phyloP scores from a whole-genome alignment of 1,140 invertebrate genomes.

The Sarcophaga bullata region DNA sequence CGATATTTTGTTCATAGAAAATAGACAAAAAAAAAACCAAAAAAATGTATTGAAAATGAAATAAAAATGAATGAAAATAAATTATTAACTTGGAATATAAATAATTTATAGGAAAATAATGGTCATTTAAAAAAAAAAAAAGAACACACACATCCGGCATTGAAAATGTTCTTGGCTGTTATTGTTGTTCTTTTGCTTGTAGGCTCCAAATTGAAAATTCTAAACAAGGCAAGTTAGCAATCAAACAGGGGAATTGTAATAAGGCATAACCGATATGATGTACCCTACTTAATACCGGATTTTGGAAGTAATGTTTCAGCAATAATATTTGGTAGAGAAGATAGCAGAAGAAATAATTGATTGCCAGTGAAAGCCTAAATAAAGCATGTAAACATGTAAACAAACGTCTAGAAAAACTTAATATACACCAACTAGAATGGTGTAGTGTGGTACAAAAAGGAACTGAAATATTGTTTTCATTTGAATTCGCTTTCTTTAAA shows the following conservation, averaged over 20 bases:
- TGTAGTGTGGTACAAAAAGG: background rate
- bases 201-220: background rate
- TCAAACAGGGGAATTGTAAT: no score
- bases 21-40: background rate
- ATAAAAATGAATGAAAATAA: background rate
- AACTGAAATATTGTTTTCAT: constrained; percentile 6
- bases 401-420: no score
- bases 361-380: no score
- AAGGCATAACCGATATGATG: no score
- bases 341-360: no score
- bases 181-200: no score
- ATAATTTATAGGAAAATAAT: constrained; percentile 19
- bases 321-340: no score
- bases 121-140: constrained; percentile 18
- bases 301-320: no score
- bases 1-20: no score
- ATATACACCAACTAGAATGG: no score
- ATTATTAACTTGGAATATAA: constrained; percentile 5
- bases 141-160: background rate
- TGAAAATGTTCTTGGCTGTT: background rate
- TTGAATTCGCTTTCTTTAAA: constrained; percentile 3
- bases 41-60: background rate
- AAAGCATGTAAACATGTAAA: no score
- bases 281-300: no score
- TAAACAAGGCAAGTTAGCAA: background rate